A percentile compares a stretch with the other conserved stretches of the same genome.
These are phyloP conservation scores for Muraenolepis orangiensis DNA, from an alignment of 2,797 vertebrate genomes.

Conservation along the genomic window DNA sequence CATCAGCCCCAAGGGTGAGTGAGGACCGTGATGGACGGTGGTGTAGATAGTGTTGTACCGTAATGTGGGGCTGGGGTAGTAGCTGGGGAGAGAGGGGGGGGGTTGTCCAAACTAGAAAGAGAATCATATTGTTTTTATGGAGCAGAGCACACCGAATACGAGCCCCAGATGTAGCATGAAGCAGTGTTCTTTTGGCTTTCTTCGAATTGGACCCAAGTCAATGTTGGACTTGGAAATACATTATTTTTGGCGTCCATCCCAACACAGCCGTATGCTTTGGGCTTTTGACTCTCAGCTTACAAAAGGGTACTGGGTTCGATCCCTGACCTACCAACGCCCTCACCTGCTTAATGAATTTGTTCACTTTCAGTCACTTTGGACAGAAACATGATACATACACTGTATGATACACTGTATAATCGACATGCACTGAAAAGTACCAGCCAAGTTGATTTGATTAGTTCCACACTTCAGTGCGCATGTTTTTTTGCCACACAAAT, in stretches of 20 bases:
- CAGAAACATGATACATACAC: background rate
- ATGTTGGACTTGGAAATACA: background rate
- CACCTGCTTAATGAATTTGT: background rate
- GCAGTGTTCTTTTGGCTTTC: too few species aligned
- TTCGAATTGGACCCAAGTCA: too few species aligned
- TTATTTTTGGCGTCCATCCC: background rate
- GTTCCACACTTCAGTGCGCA: background rate
- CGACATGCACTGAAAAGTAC: background rate
- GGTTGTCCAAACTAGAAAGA: too few species aligned
- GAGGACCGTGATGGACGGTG: background rate
- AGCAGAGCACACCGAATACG: too few species aligned
- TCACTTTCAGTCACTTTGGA: background rate
- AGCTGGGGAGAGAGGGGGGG: too few species aligned
- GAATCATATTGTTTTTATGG: too few species aligned
- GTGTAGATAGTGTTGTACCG: too few species aligned
- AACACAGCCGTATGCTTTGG: background rate
- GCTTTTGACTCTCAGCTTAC: background rate
- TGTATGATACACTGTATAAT: background rate
- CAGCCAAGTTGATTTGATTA: background rate
- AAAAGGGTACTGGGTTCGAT: background rate
- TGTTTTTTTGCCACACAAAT: background rate
- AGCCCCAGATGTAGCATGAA: too few species aligned
- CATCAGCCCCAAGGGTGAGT: conserved; percentile 88
- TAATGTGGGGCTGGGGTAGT: background rate
- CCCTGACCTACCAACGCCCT: background rate